These are phyloP conservation scores for Agrotis puta DNA, from an alignment of 2,888 invertebrate genomes.

Conservation along the genomic window DNA sequence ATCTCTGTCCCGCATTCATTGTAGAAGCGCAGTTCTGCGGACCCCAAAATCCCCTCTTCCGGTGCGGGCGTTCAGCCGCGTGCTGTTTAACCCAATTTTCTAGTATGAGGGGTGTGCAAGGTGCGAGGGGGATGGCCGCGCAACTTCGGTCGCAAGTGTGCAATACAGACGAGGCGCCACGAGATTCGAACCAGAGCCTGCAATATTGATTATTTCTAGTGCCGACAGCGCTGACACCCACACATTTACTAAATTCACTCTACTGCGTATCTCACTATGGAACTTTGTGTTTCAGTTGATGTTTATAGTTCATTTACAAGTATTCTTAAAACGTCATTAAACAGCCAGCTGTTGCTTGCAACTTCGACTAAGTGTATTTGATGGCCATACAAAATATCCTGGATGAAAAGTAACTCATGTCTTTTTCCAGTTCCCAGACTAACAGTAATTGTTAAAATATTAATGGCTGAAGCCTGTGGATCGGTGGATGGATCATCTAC, in stretches of 20 bases:
- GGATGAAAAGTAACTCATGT: neutral
- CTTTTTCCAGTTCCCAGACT: neutral
- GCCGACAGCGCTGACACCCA: slow-evolving; percentile 66
- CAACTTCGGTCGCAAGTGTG: slow-evolving; percentile 87
- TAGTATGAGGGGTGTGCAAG: slow-evolving; percentile 85
- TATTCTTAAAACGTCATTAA: slow-evolving; percentile 17
- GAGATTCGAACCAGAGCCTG: slow-evolving; percentile 83
- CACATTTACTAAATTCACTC: slow-evolving; percentile 54
- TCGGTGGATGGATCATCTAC: too few species aligned
- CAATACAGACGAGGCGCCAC: slow-evolving; percentile 83
- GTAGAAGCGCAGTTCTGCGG: slow-evolving; percentile 87
- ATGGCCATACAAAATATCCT: neutral
- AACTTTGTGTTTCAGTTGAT: slow-evolving; percentile 10
- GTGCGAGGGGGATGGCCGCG: slow-evolving; percentile 77
- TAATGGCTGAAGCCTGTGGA: neutral
- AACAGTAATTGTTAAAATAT: neutral
- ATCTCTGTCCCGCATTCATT: slow-evolving; percentile 89
- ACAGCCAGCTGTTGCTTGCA: slow-evolving; percentile 1
- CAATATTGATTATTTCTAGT: slow-evolving; percentile 87
- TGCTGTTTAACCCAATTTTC: slow-evolving; percentile 91
- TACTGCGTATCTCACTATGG: slow-evolving; percentile 48
- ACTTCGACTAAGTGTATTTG: neutral
- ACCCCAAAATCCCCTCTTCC: slow-evolving; percentile 88
- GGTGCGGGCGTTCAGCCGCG: slow-evolving; percentile 86
- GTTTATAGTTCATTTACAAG: neutral